A percentile compares a stretch with the other conserved stretches of the same genome.
Evolutionary conservation across 2,113 vertebrate genomes (phyloP).

Genomic region (Gallinago media): DNA sequence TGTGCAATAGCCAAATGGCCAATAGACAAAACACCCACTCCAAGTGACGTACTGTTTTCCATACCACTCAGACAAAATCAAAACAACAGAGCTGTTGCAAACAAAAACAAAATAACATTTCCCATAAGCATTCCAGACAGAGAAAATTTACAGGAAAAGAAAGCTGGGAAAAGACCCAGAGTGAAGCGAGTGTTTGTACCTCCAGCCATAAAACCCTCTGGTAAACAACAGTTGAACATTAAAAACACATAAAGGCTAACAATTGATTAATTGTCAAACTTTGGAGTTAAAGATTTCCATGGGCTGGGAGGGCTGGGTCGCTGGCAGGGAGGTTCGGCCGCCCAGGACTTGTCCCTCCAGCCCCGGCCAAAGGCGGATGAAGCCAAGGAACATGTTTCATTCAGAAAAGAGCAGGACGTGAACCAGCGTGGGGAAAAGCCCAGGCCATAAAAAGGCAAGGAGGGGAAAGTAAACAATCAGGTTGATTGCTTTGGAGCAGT

Average conservation of each 20-base stretch:
- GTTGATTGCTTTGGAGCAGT: conserved; percentile 14
- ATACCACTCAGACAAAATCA: conserved; percentile 88
- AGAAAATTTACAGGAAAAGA: conserved; percentile 81
- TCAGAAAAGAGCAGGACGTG: neutral
- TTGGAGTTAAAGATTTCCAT: conserved; percentile 35
- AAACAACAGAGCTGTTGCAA: conserved; percentile 87
- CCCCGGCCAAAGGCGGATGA: neutral
- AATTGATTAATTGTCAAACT: conserved; percentile 47
- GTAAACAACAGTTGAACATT: conserved; percentile 45
- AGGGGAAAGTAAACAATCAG: neutral
- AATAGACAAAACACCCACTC: conserved; percentile 87
- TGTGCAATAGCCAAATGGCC: conserved; percentile 84
- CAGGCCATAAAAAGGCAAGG: neutral
- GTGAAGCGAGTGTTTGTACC: conserved; percentile 57
- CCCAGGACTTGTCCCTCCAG: neutral
- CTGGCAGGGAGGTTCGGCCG: neutral
- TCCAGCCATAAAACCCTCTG: conserved; percentile 33
- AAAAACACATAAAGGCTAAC: conserved; percentile 50
- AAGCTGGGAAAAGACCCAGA: conserved; percentile 81
- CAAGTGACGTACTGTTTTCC: conserved; percentile 87
- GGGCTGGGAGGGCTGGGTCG: neutral
- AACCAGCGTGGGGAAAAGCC: neutral
- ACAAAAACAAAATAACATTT: conserved; percentile 89
- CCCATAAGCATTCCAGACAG: conserved; percentile 88
- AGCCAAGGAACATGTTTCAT: neutral